Conservation (phyloP, 2,113 vertebrate genomes). For the Thryonomys swinderianus region DNA sequence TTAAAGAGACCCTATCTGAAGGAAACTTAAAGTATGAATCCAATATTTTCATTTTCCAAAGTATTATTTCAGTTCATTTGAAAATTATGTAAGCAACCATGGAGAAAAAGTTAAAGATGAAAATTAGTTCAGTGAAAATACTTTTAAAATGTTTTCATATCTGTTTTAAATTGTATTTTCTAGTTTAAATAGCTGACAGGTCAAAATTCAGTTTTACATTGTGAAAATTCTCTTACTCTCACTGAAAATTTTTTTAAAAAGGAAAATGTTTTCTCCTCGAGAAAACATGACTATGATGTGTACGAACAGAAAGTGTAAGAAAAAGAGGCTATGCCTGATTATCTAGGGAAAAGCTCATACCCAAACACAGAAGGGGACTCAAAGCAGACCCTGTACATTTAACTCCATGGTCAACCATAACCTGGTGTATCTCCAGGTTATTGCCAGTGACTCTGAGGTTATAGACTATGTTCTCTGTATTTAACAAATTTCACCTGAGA, state of each 20-base stretch:
- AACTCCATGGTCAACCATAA: background rate
- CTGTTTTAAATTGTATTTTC: constrained; percentile 35
- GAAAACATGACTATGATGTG: background rate
- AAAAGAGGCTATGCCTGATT: background rate
- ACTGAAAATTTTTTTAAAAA: background rate
- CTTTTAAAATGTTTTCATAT: background rate
- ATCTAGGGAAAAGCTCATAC: constrained; percentile 26
- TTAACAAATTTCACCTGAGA: background rate
- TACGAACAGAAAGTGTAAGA: constrained; percentile 45
- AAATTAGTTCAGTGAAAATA: background rate
- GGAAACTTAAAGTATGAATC: constrained; percentile 21
- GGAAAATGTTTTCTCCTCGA: constrained; percentile 18
- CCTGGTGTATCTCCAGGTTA: background rate
- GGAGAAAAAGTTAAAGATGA: background rate
- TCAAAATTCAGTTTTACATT: constrained; percentile 35
- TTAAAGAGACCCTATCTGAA: background rate
- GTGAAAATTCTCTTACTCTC: constrained; percentile 7
- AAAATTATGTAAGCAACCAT: background rate
- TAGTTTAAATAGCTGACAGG: background rate
- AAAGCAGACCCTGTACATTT: constrained; percentile 32
- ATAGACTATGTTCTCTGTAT: constrained; percentile 13
- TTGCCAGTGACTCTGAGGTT: constrained; percentile 37
- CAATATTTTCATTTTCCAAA: constrained; percentile 23
- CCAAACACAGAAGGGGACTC: constrained; percentile 50
- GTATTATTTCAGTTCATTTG: background rate